A percentile compares a stretch with the other conserved stretches of the same genome.
These are phyloP conservation scores for Alexandromys fortis DNA, from an alignment of 2,113 vertebrate species.

Conservation along the genomic window DNA sequence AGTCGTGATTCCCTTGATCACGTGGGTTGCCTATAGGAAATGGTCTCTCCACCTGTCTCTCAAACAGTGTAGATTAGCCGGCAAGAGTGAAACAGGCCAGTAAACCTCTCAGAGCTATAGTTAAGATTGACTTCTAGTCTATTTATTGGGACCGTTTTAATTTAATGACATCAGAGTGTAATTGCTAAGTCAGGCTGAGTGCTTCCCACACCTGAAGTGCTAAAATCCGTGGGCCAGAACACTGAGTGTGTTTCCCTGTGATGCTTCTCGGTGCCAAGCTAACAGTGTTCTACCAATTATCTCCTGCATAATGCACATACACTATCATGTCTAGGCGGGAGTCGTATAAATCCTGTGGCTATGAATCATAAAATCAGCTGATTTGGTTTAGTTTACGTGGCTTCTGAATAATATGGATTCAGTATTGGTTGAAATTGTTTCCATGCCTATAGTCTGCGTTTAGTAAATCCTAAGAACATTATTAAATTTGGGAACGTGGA, in stretches of 20 bases:
- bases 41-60: conserved; percentile 12
- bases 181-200: conserved; percentile 53
- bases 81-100: conserved; percentile 43
- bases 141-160: conserved; percentile 65
- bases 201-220: background rate
- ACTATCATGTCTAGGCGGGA: background rate
- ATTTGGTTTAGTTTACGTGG: conserved; percentile 36
- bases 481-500: background rate
- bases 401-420: background rate
- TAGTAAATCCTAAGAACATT: conserved; percentile 23
- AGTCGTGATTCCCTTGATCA: conserved; percentile 10
- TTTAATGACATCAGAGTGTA: conserved; percentile 55
- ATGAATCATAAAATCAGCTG: conserved; percentile 53
- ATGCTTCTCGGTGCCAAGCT: background rate
- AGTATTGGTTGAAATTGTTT: background rate
- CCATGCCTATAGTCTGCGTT: background rate
- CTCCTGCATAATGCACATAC: background rate
- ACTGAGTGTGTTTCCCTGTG: background rate
- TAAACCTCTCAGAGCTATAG: conserved; percentile 37
- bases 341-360: background rate
- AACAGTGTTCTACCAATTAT: background rate
- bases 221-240: conserved; percentile 51
- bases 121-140: conserved; percentile 55
- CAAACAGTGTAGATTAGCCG: background rate
- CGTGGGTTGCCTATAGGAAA: conserved; percentile 18